Evolutionary conservation across 2,797 vertebrate genomes (phyloP).

Genomic region (Hoplostethus atlanticus): DNA sequence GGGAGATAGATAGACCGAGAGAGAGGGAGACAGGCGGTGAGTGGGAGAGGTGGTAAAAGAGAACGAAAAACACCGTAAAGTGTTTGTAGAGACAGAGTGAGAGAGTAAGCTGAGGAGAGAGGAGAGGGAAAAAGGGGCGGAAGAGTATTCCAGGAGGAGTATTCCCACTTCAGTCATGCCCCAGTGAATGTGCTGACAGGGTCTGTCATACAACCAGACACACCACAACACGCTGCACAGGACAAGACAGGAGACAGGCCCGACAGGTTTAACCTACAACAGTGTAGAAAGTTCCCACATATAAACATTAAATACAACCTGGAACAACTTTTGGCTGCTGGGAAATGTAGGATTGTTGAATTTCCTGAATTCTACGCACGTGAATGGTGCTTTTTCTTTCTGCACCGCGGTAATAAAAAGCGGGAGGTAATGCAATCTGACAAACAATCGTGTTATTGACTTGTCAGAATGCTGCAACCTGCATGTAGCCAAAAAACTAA

Average conservation of each 20-base stretch:
- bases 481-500: too few relatives aligned
- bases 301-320: background rate
- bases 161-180: slow-evolving; percentile 74
- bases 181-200: slow-evolving; percentile 78
- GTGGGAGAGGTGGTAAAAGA: slow-evolving; percentile 73
- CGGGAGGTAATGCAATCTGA: slow-evolving; percentile 27
- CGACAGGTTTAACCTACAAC: slow-evolving; percentile 30
- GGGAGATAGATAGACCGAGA: slow-evolving; percentile 43
- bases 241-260: slow-evolving; percentile 33
- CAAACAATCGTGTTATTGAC: slow-evolving; percentile 49
- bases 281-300: slow-evolving; percentile 23
- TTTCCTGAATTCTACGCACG: background rate
- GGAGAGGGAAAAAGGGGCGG: slow-evolving; percentile 25
- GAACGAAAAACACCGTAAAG: slow-evolving; percentile 17
- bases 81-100: slow-evolving; percentile 30
- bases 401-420: background rate
- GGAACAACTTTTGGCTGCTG: background rate
- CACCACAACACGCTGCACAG: slow-evolving; percentile 39
- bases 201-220: slow-evolving; percentile 66
- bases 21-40: slow-evolving; percentile 70
- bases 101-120: background rate
- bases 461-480: too few relatives aligned
- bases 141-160: slow-evolving; percentile 68
- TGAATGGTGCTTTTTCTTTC: background rate
- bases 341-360: background rate